These are phyloP conservation scores for Saxidomus purpurata DNA, from an alignment of 1,140 invertebrate species.

Conservation along the genomic window DNA sequence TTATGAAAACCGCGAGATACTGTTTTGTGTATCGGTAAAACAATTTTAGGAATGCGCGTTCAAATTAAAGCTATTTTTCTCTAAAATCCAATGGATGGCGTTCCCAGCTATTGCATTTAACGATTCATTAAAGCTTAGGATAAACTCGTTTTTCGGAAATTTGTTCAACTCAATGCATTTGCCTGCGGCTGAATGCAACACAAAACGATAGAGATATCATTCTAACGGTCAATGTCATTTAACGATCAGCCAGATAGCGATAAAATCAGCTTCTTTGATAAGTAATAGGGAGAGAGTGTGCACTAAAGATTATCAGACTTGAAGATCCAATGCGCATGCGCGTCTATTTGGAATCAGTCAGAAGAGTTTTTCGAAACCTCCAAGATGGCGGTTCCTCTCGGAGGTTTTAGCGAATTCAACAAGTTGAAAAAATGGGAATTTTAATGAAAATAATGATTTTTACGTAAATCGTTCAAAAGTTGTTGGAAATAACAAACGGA, in stretches of 20 bases:
- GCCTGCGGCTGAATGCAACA: background rate
- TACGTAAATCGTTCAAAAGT: background rate
- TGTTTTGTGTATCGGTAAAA: background rate
- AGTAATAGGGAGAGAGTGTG: constrained; percentile 42
- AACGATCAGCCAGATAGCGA: constrained; percentile 26
- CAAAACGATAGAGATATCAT: background rate
- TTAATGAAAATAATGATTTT: background rate
- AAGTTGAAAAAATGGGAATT: constrained; percentile 28
- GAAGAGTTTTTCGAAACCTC: constrained; percentile 19
- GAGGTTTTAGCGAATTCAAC: constrained; percentile 1
- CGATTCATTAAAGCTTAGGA: constrained; percentile 2
- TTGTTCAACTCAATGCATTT: constrained; percentile 28
- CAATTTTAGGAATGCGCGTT: background rate
- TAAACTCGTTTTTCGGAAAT: constrained; percentile 38
- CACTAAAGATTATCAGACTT: constrained; percentile 39
- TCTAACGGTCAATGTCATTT: constrained; percentile 35
- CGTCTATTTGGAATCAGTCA: constrained; percentile 22
- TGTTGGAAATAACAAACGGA: background rate
- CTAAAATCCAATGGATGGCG: background rate
- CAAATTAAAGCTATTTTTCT: background rate
- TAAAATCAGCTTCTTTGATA: constrained; percentile 44
- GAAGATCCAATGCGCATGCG: constrained; percentile 31
- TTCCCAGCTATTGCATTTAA: background rate
- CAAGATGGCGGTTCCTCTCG: constrained; percentile 23
- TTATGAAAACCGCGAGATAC: background rate